Evolutionary conservation across 1,140 invertebrate species (phyloP).

Genomic region (Procambarus clarkii): DNA sequence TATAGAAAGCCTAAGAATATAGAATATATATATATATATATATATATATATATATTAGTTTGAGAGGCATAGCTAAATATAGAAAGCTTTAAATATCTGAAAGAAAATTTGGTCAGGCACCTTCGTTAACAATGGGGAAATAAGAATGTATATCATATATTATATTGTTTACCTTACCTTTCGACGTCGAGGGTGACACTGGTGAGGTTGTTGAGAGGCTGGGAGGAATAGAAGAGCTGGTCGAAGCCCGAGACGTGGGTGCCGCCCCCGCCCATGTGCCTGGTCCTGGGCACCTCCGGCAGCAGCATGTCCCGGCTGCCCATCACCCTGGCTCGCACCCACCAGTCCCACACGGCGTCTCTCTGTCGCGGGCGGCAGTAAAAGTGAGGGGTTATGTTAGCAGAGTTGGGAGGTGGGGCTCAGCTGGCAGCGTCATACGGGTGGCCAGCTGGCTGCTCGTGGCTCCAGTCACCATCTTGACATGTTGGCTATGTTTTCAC

Average conservation of each 20-base stretch:
- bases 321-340: slow-evolving; percentile 36
- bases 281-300: slow-evolving; percentile 65
- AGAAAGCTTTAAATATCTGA: background rate
- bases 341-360: slow-evolving; percentile 55
- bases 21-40: background rate
- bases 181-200: slow-evolving; percentile 36
- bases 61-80: background rate
- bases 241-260: slow-evolving; percentile 68
- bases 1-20: too few relatives aligned
- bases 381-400: too few relatives aligned
- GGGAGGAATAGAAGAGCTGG: slow-evolving; percentile 57
- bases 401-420: too few relatives aligned
- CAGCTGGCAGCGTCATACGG: too few relatives aligned
- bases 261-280: slow-evolving; percentile 67
- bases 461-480: too few relatives aligned
- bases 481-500: too few relatives aligned
- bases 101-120: background rate
- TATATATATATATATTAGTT: slow-evolving; percentile 19
- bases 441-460: too few relatives aligned
- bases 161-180: slow-evolving; percentile 19
- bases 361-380: background rate
- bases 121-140: too few relatives aligned
- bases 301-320: slow-evolving; percentile 54
- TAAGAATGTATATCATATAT: too few relatives aligned
- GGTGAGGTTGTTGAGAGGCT: slow-evolving; percentile 53